Base-by-base conservation (phyloP, 2,888 invertebrate species). In the Drosophila parthenogenetica region DNA sequence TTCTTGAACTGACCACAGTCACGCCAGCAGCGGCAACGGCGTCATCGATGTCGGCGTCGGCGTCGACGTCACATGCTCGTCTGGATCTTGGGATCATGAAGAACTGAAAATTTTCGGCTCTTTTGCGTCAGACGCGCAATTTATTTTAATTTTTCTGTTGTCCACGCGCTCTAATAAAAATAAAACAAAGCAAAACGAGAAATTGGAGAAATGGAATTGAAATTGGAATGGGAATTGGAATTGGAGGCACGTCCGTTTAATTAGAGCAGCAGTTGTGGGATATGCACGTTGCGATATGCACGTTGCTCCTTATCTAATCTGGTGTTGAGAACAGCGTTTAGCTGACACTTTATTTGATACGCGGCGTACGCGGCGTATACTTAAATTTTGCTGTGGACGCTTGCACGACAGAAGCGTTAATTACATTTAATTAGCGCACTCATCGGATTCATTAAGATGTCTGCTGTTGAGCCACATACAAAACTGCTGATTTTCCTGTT, bases 81-180 rank as follows among this genome's bases (percentile, higher is more conserved):
- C 32, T 43, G 22, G 45, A 43, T 35, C 49, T 35, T 25, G 69
- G 63, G 50, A 68, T 7, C 48, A 17, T 42, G 22, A 14, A 16
- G 43, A 22, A 8, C 37, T 53, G 25, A 55, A 32, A 37, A 57
- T 55, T 68, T 72, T 79, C 22, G 68, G 61, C 50, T 29, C 50
- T 19, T 60, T 39, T 84, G 67, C 73, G 79, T 82, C 85, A 59
- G 43, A 14, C 55, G 58, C 51, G 25, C 57, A 77, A 77, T 81
- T 81, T 73, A 71, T 77, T 87, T 83, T 59, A 83, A 87, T 83
- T 85, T 67, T 76, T 83, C 63, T 87, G 87, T 85, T 83, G 69
- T 71, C 68, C 80, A 64, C 59, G 64, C 61, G 75, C 53, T 53
- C 40, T 37, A 57, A 60, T 22, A 57, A 39, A 29, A 37, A 19